Percentiles rank a stretch among this genome's conserved stretches.
Conservation (phyloP, 2,888 invertebrate species). For the Hartigia nigra region DNA sequence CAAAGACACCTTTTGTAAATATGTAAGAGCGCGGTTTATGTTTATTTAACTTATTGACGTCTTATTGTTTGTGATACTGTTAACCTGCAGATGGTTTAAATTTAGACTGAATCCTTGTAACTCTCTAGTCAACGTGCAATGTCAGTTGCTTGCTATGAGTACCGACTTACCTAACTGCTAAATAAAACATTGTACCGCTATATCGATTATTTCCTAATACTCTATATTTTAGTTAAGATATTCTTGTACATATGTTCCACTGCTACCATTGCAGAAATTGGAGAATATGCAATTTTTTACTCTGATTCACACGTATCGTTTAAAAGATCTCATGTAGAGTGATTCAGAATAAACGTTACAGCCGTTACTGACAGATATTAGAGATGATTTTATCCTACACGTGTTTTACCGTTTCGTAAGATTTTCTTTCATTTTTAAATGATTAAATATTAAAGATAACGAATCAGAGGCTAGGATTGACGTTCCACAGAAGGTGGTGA, state of each 20-base stretch:
- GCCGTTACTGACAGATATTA: not conserved
- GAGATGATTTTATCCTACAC: not conserved
- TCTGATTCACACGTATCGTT: not conserved
- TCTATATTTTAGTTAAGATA: not conserved
- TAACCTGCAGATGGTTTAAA: constrained; percentile 8
- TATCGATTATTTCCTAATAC: not conserved
- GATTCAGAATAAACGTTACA: not conserved
- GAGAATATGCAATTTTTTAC: not conserved
- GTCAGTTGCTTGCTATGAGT: constrained; percentile 44
- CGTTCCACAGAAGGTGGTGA: not conserved
- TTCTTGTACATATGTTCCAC: not conserved
- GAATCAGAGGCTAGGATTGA: not conserved
- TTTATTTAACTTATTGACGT: constrained; percentile 22
- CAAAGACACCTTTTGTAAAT: constrained; percentile 32
- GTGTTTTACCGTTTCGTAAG: not conserved
- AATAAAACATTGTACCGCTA: constrained; percentile 26
- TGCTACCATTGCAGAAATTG: not conserved
- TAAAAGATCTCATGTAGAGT: not conserved
- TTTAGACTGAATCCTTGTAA: constrained; percentile 44
- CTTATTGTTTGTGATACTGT: constrained; percentile 37
- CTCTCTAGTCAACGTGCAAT: constrained; percentile 56
- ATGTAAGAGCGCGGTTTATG: constrained; percentile 22
- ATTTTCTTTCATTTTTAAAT: not conserved
- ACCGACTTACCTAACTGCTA: constrained; percentile 43
- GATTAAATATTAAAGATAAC: not conserved